Base-by-base conservation (phyloP, 2,888 invertebrate genomes). In the Dryobota labecula region DNA sequence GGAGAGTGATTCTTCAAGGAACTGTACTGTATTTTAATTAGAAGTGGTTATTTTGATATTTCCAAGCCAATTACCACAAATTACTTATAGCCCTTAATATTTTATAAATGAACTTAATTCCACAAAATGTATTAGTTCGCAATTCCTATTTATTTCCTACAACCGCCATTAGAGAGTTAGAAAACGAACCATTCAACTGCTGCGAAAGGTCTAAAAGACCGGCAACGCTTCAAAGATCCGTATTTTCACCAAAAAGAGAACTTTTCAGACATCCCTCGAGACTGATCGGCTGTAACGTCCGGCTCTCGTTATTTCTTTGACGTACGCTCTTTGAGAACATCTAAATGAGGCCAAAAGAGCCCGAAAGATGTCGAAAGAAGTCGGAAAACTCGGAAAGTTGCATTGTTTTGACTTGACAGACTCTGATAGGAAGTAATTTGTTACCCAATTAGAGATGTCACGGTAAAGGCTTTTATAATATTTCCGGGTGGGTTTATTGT, bases 271-370 rank as follows among this genome's bases (percentile, higher is more conserved):
- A 73, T 85, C 80, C 76, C 80, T 36, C 70, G 80, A 78, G 85
- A 84, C 84, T 86, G 88, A 89, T 88, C 87, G 84, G 70, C 87
- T 82, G 87, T 86, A 86, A 89, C 87, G 85, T 85, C 87, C 89
- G 87, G 73, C 83, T 82, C 88, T 91, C 88, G 89, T 91, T 91
- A 91, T 91, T 90, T 90, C 90, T 90, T 91, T 88, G 89, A 88
- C 85, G 77, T 84, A 78, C 75, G 61, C 78, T 80, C 85, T 86
- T 86, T 86, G 84, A 81, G 80, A 86, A 84, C 84, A 80, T 85
- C 84, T 86, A 84, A 88, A 87, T 88, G 87, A 89, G 88, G 79
- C 78, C 81, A 70, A 76, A 82, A 84, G 83, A 82, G 86, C 80
- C 76, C 41, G 49, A 43, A 73, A 64, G 56, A 73, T 73, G 36